phyloP scores from a whole-genome alignment of 92 coral and sea anemone species.

The Plumapathes pennacea region DNA sequence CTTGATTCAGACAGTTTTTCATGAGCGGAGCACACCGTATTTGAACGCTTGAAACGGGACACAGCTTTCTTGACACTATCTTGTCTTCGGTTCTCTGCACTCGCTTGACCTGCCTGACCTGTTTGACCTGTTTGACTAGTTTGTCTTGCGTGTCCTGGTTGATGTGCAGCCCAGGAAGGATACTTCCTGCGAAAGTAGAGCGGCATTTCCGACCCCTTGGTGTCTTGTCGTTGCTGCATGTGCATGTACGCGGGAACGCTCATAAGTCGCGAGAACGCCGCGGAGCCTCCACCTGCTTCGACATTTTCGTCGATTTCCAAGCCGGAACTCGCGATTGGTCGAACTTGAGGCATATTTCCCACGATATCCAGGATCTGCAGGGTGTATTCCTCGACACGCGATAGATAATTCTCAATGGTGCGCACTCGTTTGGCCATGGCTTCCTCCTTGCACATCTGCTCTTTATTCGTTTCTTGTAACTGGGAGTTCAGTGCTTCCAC shows the following conservation, averaged over 20 bases:
- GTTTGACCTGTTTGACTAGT: too few species aligned
- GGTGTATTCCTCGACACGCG: conserved; percentile 68
- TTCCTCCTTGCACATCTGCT: conserved; percentile 31
- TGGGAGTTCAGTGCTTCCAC: conserved; percentile 50
- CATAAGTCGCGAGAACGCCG: conserved; percentile 55
- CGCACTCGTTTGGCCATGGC: conserved; percentile 43
- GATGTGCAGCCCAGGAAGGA: too few species aligned
- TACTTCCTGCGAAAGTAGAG: too few species aligned
- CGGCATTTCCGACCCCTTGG: too few species aligned
- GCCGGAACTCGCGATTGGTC: conserved; percentile 3
- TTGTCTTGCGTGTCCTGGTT: too few species aligned
- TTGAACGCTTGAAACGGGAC: too few species aligned
- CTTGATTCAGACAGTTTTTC: too few species aligned
- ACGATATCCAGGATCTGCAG: conserved; percentile 68
- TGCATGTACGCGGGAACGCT: conserved; percentile 80
- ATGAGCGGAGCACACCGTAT: too few species aligned
- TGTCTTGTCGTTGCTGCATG: conserved; percentile 35
- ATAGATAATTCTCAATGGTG: conserved; percentile 49
- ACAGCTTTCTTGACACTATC: too few species aligned
- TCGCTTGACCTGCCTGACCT: too few species aligned
- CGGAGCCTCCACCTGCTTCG: conserved; percentile 1
- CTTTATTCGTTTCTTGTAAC: conserved; percentile 53
- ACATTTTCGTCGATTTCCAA: conserved; percentile 10
- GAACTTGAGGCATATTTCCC: conserved; percentile 48
- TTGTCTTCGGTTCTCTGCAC: too few species aligned